A percentile compares a stretch with the other conserved stretches of the same genome.
Evolutionary conservation across 2,888 invertebrate species (phyloP).

Genomic region (Pammene fasciana): DNA sequence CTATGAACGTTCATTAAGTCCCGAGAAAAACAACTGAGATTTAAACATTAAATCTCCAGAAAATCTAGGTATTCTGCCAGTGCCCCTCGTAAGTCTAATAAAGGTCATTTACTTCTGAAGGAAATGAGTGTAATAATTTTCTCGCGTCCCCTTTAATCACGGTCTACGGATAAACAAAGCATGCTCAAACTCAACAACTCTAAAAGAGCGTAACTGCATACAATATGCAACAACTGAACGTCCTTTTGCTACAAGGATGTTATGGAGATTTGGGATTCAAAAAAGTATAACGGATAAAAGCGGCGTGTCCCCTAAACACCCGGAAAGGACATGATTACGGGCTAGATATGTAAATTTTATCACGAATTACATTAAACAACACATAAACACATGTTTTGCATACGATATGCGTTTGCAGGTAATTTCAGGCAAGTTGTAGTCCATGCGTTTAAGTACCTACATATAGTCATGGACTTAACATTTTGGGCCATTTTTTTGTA

Average conservation of each 20-base stretch:
- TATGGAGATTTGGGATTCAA: slow-evolving; percentile 39
- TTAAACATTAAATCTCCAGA: slow-evolving; percentile 10
- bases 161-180: slow-evolving; percentile 53
- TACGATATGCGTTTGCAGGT: slow-evolving; percentile 25
- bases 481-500: too few relatives aligned
- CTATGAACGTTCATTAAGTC: neutral
- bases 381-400: slow-evolving; percentile 39
- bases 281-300: slow-evolving; percentile 44
- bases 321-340: slow-evolving; percentile 37
- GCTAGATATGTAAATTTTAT: slow-evolving; percentile 38
- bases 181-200: neutral
- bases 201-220: slow-evolving; percentile 2
- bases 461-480: too few relatives aligned
- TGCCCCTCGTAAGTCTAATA: slow-evolving; percentile 49
- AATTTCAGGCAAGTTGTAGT: slow-evolving; percentile 22
- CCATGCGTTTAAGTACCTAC: too few relatives aligned
- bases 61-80: slow-evolving; percentile 17
- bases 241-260: neutral
- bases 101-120: slow-evolving; percentile 55
- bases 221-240: neutral
- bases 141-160: slow-evolving; percentile 56
- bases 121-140: slow-evolving; percentile 56
- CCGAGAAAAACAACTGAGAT: neutral
- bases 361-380: slow-evolving; percentile 38
- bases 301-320: slow-evolving; percentile 22